Evolutionary conservation across 2,113 vertebrate genomes (phyloP), one percentile per base, ranked within the genome.

Genomic region (Phaethornis superciliosus): DNA sequence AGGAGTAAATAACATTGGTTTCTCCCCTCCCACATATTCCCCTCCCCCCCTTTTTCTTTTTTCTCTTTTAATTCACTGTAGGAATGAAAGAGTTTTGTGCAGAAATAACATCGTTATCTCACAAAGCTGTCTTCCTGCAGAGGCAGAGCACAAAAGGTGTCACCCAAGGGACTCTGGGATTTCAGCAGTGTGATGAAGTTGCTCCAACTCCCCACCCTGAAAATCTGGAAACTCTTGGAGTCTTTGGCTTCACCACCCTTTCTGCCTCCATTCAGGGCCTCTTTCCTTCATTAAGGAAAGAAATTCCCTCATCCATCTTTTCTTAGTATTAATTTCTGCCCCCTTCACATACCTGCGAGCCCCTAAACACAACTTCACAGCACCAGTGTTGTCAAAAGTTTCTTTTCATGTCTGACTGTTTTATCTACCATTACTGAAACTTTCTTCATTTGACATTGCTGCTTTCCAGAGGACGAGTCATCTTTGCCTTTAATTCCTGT

Each of bases 41-140:
- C 63, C 16, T 24, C 51, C n/a, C 58, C 6, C 56, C 17, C 17
- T 65, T 54, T 86, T 87, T 70, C 76, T 56, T 80, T 89, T 80
- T 65, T 58, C 49, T 83, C 69, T 76, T 87, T 89, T 92, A 97
- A 96, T 95, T 97, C 33, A 4, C 87, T 83, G 85, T 46, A 90
- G 58, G 64, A 93, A 92, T 74, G 70, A 95, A 85, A 91, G 94
- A 90, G 69, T 88, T 93, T 89, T 89, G 88, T 83, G 72, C 90
- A 71, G 85, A 94, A 96, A 94, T 95, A 94, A 94, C 89, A 96
- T 95, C 94, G 91, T 97, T 97, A 97, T 96, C 95, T 96, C 91
- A 92, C 85, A 95, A 95, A 93, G 64, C 63, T 54, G 5, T 86
- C 85, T 92, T 93, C 67, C 67, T 0, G 2, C 82, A 40, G 80